Evolutionary conservation across 2,888 invertebrate species (phyloP).

Genomic region (Acronicta psi): DNA sequence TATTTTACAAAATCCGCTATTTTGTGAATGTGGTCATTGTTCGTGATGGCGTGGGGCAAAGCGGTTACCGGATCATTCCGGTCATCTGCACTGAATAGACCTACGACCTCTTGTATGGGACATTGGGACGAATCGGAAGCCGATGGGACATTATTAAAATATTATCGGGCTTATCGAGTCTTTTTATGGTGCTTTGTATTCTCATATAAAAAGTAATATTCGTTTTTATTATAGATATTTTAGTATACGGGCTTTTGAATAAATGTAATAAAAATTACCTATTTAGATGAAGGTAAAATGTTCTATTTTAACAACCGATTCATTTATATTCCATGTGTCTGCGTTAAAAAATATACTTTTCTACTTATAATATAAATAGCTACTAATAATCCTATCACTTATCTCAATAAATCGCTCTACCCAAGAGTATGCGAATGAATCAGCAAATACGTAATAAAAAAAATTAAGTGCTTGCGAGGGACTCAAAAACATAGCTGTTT

Average conservation of each 20-base stretch:
- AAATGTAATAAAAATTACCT: constrained; percentile 1
- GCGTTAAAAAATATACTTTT: too few relatives aligned
- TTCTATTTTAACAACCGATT: too few relatives aligned
- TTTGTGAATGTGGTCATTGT: constrained; percentile 77
- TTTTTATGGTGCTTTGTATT: constrained; percentile 32
- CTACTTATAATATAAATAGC: too few relatives aligned
- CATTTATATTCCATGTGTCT: too few relatives aligned
- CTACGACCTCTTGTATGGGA: constrained; percentile 55
- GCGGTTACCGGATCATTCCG: constrained; percentile 64
- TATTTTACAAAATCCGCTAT: constrained; percentile 80
- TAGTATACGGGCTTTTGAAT: constrained; percentile 13
- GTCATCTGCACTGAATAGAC: constrained; percentile 66
- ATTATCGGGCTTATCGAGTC: constrained; percentile 33
- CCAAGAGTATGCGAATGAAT: constrained; percentile 4
- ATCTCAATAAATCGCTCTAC: constrained; percentile 2
- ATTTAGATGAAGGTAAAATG: neutral
- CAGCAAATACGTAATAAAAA: too few relatives aligned
- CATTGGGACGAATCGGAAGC: constrained; percentile 29
- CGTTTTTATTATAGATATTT: constrained; percentile 18
- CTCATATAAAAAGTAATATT: constrained; percentile 18
- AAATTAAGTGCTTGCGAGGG: neutral
- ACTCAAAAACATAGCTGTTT: constrained; percentile 27
- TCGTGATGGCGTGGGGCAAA: constrained; percentile 60
- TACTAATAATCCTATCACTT: neutral
- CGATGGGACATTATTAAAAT: constrained; percentile 30